phyloP scores from a whole-genome alignment of 2,113 vertebrate species.

The Balaenoptera acutorostrata region DNA sequence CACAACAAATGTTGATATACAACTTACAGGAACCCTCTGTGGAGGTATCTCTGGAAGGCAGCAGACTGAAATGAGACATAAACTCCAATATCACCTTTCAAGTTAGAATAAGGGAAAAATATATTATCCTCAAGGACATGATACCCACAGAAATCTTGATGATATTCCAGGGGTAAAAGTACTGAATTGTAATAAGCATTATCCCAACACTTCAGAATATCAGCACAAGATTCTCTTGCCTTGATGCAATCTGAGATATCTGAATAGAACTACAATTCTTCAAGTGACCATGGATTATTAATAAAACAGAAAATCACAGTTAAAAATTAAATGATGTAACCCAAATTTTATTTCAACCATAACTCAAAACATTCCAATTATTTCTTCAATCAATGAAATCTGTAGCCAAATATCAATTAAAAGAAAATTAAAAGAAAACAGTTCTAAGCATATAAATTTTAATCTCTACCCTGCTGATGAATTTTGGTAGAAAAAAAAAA shows the following conservation, averaged over 20 bases:
- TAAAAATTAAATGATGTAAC: not conserved
- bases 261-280: not conserved
- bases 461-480: not conserved
- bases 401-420: not conserved
- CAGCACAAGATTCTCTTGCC: not conserved
- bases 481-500: slow-evolving; percentile 15
- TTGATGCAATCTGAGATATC: not conserved
- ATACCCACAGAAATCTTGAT: not conserved
- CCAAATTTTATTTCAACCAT: not conserved
- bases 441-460: not conserved
- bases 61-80: not conserved
- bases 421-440: not conserved
- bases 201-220: not conserved
- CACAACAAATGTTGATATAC: not conserved
- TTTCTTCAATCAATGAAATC: not conserved
- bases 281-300: not conserved
- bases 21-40: not conserved
- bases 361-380: not conserved
- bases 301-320: not conserved
- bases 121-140: not conserved
- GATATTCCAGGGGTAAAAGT: not conserved
- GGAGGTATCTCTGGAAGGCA: not conserved
- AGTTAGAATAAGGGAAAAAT: not conserved
- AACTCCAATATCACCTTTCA: not conserved
- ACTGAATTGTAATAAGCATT: not conserved